A percentile compares a stretch with the other conserved stretches of the same genome.
Conservation (phyloP, 2,797 vertebrate species). For the Manis crassicaudata region DNA sequence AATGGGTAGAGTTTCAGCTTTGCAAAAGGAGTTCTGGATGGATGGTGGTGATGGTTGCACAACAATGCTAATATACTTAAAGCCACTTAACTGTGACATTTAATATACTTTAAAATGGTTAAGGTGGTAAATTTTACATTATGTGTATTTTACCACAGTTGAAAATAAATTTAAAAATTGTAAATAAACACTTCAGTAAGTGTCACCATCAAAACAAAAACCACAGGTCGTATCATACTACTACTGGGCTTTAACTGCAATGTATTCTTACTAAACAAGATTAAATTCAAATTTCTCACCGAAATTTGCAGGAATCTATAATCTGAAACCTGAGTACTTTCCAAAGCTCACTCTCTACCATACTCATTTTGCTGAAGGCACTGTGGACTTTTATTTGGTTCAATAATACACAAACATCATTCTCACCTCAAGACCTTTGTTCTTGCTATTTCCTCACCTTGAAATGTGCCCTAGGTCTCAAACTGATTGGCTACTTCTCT, state of each 20-base stretch:
- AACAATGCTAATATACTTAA: background rate
- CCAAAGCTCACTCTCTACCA: background rate
- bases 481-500: background rate
- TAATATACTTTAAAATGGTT: background rate
- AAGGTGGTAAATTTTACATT: background rate
- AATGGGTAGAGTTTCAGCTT: background rate
- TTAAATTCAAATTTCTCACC: conserved; percentile 11
- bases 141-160: background rate
- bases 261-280: background rate
- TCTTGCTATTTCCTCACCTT: background rate
- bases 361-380: background rate
- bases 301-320: background rate
- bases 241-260: background rate
- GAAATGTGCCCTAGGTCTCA: background rate
- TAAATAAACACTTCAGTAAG: conserved; percentile 22
- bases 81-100: background rate
- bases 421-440: background rate
- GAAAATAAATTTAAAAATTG: background rate
- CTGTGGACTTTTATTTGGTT: background rate
- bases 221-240: background rate
- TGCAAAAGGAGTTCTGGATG: background rate
- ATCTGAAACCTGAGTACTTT: background rate
- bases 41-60: background rate
- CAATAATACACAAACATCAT: background rate
- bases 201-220: background rate